Evolutionary conservation across 2,113 vertebrate species (phyloP), one percentile per base, ranked within the genome.

Genomic region (Rallus limicola): DNA sequence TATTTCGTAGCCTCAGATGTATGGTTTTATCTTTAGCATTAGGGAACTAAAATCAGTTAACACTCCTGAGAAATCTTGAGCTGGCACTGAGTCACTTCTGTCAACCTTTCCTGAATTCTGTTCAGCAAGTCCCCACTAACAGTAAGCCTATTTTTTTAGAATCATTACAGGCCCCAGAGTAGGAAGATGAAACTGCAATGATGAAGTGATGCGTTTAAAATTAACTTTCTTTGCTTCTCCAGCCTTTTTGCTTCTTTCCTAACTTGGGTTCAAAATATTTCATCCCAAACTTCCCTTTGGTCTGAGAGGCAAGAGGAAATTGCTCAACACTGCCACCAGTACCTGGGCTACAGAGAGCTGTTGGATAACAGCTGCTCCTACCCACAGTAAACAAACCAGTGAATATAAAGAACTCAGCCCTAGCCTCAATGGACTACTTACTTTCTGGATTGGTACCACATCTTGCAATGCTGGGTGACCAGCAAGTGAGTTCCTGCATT

Each of bases 71-170:
- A 92, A 97, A 83, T 50, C 74, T 94, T 88, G 79, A 88, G 88
- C 82, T 88, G 55, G 33, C 85, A 94, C 82, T 94, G 92, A 96
- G 69, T 93, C 94, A 94, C 55, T 94, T 92, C 88, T 95, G 75
- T 59, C 92, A 97, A 71, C 71, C 82, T 90, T 53, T 77, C 90
- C 90, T 86, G 88, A 94, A 86, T 96, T 93, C 88, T 83, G 75
- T 93, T 95, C 75, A 83, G 85, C 67, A 77, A 75, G 48, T 86
- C 67, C 31, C 31, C 71, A 40, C 44, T 76, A 67, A 85, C 83
- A 85, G 90, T 87, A 88, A 90, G 74, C 11, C 29, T 90, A 44
- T 79, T 82, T 94, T 92, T 94, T 91, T 52, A 85, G 93, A 94
- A 93, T 26, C 58, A 34, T 82, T 95, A 86, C 87, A 94, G 58